Evolutionary conservation across 53 echinoderm and acorn worm genomes (phyloP).

Genomic region (Holothuria scabra): DNA sequence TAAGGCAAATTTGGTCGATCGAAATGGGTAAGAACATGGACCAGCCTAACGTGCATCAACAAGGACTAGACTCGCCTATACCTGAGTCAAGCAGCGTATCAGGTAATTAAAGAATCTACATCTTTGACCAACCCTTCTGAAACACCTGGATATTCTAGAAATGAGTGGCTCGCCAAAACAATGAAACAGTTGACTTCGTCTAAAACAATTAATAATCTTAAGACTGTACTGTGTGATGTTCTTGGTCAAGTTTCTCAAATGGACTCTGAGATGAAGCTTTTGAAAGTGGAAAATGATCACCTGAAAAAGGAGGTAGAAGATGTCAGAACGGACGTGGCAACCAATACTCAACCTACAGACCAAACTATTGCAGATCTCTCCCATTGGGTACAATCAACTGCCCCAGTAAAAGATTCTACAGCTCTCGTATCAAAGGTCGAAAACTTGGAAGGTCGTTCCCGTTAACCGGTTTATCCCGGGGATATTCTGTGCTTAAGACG

Average conservation of each 20-base stretch:
- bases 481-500: too few relatives aligned
- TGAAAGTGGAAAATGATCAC: background rate
- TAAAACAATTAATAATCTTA: constrained; percentile 1
- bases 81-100: background rate
- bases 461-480: too few relatives aligned
- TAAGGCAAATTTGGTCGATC: background rate
- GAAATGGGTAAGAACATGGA: constrained; percentile 3
- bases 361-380: background rate
- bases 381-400: background rate
- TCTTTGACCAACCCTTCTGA: background rate
- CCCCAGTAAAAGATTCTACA: background rate
- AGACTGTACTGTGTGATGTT: constrained; percentile 10
- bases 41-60: background rate
- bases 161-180: constrained; percentile 20
- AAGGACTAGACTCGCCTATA: background rate
- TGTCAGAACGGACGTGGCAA: background rate
- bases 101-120: background rate
- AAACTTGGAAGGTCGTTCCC: background rate
- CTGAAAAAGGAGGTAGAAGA: constrained; percentile 8
- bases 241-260: constrained; percentile 16
- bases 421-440: background rate
- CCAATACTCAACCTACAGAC: background rate
- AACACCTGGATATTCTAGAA: background rate
- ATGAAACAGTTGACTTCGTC: constrained; percentile 5
- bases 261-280: constrained; percentile 1